Conservation (phyloP, 2,113 vertebrate genomes). For the Orycteropus afer region DNA sequence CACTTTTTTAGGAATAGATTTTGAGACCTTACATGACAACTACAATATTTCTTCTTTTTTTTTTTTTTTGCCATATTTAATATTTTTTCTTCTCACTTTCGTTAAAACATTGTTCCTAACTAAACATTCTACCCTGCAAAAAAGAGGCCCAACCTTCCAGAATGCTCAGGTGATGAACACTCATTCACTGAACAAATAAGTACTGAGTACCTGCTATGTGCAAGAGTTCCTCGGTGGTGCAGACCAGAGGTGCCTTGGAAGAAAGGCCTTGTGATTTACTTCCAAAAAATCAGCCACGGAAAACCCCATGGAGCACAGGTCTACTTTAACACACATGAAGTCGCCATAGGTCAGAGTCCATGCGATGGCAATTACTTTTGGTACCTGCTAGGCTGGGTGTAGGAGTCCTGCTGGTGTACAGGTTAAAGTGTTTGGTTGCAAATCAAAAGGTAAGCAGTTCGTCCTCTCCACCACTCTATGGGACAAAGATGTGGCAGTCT, state of each 20-base stretch:
- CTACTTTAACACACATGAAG: neutral
- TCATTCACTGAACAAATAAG: neutral
- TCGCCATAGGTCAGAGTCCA: neutral
- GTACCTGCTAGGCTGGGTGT: too few species aligned
- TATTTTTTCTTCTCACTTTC: slow-evolving; percentile 8
- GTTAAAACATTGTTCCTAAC: neutral
- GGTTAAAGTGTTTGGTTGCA: neutral
- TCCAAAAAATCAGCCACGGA: neutral
- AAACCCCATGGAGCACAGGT: neutral
- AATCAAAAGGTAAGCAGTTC: neutral
- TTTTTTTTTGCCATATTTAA: slow-evolving; percentile 14
- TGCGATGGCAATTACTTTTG: neutral
- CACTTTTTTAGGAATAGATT: neutral
- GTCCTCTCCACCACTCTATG: neutral
- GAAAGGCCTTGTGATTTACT: neutral
- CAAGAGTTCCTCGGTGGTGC: neutral
- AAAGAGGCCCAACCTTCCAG: neutral
- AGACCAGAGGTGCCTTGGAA: neutral
- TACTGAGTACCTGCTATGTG: neutral
- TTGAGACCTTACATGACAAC: neutral
- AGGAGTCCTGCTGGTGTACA: neutral
- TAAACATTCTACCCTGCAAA: neutral
- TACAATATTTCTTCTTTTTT: too few species aligned
- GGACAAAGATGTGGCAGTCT: neutral
- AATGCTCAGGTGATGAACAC: neutral